Evolutionary conservation across 2,888 invertebrate species (phyloP).

Genomic region (Mamestra brassicae): DNA sequence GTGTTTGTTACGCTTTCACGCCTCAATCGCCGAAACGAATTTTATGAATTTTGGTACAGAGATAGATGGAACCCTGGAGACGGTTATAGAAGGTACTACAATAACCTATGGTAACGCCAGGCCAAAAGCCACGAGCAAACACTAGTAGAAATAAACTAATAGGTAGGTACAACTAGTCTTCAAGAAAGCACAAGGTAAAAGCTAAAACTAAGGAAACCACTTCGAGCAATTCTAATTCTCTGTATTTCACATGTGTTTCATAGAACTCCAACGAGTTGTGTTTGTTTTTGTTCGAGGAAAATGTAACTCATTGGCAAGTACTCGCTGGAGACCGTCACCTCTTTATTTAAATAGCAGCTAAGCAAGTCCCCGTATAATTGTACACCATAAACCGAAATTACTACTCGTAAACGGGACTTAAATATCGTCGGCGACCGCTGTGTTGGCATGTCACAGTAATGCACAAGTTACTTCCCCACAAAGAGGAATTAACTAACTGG

Average conservation of each 20-base stretch:
- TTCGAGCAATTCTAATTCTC: neutral
- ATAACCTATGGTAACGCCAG: no score
- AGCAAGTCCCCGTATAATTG: slow-evolving; percentile 65
- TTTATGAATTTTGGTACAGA: no score
- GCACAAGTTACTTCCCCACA: slow-evolving; percentile 42
- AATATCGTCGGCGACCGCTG: slow-evolving; percentile 59
- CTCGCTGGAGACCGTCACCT: slow-evolving; percentile 31
- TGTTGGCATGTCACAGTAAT: slow-evolving; percentile 50
- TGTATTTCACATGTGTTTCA: slow-evolving; percentile 13
- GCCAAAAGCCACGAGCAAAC: no score
- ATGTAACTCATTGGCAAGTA: slow-evolving; percentile 41
- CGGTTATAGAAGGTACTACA: no score
- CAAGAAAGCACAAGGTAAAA: neutral
- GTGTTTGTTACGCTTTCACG: no score
- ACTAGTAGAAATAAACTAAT: no score
- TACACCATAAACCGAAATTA: slow-evolving; percentile 75
- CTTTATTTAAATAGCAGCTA: slow-evolving; percentile 57
- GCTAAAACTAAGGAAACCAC: neutral
- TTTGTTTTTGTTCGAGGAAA: slow-evolving; percentile 28
- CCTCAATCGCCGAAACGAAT: no score
- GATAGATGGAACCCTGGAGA: no score
- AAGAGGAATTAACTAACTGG: slow-evolving; percentile 38
- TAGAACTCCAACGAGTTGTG: slow-evolving; percentile 24
- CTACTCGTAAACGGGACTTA: slow-evolving; percentile 73
- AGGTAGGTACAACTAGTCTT: neutral